Evolutionary conservation across 1,140 invertebrate genomes (phyloP).

Genomic region (Amyelois transitella): DNA sequence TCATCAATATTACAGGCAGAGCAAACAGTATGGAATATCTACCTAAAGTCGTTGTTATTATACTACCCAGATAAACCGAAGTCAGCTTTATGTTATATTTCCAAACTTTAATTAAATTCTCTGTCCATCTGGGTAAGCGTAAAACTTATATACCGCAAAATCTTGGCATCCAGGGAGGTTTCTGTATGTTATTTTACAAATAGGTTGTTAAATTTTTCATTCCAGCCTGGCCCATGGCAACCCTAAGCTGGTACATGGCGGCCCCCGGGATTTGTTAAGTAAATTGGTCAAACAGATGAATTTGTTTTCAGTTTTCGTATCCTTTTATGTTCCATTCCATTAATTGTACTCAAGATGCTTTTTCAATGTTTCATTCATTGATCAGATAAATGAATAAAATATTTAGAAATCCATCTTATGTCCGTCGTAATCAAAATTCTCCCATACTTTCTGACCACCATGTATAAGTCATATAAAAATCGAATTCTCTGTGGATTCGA

Average conservation of each 20-base stretch:
- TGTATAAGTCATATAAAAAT: too few relatives aligned
- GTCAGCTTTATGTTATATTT: not conserved
- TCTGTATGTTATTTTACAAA: not conserved
- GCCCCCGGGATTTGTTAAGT: not conserved
- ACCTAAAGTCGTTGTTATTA: slow-evolving; percentile 4
- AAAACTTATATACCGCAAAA: not conserved
- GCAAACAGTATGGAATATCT: not conserved
- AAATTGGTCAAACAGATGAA: not conserved
- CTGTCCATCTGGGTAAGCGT: not conserved
- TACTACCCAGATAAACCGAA: not conserved
- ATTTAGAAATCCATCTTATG: too few relatives aligned
- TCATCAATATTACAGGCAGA: not conserved
- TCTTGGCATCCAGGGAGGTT: not conserved
- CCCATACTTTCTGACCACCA: too few relatives aligned
- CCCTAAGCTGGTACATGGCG: not conserved
- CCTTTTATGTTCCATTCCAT: not conserved
- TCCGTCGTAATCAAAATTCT: too few relatives aligned
- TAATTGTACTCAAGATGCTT: not conserved
- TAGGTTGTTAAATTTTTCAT: not conserved
- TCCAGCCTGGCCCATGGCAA: not conserved
- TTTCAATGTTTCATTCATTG: too few relatives aligned
- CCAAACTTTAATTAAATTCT: not conserved
- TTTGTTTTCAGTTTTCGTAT: not conserved
- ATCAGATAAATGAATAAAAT: too few relatives aligned
- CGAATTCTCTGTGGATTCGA: too few relatives aligned